Percentiles rank a stretch among this genome's conserved stretches.
Conservation (phyloP, 2,888 invertebrate species). For the Lycophotia porphyrea region DNA sequence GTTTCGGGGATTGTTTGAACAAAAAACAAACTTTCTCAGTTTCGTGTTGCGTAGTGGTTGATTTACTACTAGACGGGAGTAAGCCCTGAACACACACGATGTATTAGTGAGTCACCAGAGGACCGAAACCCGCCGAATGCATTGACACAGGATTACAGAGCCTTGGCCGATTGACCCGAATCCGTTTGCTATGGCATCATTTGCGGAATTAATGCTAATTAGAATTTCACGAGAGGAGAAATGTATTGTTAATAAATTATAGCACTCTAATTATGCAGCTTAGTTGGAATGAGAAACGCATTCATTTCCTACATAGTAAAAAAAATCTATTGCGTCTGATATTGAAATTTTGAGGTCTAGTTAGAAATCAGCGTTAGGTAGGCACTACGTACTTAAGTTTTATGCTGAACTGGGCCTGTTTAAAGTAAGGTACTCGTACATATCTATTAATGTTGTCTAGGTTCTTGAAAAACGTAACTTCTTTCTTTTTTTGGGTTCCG, state of each 20-base stretch:
- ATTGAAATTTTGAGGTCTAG: neutral
- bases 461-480: neutral
- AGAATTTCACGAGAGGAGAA: constrained; percentile 7
- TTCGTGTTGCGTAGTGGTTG: neutral
- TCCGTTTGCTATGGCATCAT: constrained; percentile 23
- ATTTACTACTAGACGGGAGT: neutral
- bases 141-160: constrained; percentile 1
- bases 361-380: neutral
- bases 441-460: neutral
- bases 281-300: neutral
- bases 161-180: constrained; percentile 33
- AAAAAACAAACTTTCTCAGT: neutral
- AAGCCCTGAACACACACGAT: neutral
- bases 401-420: neutral
- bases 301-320: neutral
- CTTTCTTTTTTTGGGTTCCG: too few relatives aligned
- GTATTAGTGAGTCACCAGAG: constrained; percentile 4
- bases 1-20: constrained; percentile 4
- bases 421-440: too few relatives aligned
- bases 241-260: constrained; percentile 11
- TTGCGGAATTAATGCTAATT: constrained; percentile 34
- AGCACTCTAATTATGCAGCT: too few relatives aligned
- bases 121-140: neutral
- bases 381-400: neutral
- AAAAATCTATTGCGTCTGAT: too few relatives aligned